A percentile compares a stretch with the other conserved stretches of the same genome.
Conservation (phyloP, 2,797 vertebrate genomes). For the Notoglanidium macrostoma region DNA sequence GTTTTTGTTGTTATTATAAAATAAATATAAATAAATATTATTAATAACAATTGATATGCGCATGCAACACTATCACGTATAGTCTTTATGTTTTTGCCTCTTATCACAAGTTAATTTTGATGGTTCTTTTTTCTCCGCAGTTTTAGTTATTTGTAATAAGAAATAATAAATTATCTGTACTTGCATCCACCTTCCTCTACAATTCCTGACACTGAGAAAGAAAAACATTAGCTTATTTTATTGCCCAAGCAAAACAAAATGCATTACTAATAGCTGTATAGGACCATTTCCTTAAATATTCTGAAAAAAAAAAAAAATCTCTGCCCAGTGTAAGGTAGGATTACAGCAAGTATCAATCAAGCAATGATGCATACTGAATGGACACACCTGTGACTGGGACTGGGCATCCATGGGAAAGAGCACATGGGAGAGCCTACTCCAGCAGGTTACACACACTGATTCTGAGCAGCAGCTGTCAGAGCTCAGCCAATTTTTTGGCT, state of each 20-base stretch:
- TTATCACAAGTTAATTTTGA: too few species aligned
- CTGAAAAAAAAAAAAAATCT: constrained; percentile 23
- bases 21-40: too few species aligned
- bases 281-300: background rate
- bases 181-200: too few species aligned
- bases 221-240: background rate
- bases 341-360: constrained; percentile 52
- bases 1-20: too few species aligned
- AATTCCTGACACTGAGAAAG: background rate
- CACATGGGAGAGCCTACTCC: constrained; percentile 35
- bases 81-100: too few species aligned
- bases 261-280: background rate
- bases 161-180: too few species aligned
- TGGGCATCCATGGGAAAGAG: constrained; percentile 31
- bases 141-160: too few species aligned
- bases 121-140: too few species aligned
- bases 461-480: constrained; percentile 39
- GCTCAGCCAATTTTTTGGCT: constrained; percentile 12
- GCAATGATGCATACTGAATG: constrained; percentile 58
- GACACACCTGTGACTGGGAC: constrained; percentile 52
- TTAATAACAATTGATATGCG: too few species aligned
- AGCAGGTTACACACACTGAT: constrained; percentile 47
- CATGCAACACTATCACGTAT: too few species aligned
- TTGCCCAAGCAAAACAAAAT: background rate
- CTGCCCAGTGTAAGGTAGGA: constrained; percentile 40